Base-by-base conservation (phyloP, 2,888 invertebrate species). In the Melanophora roralis region DNA sequence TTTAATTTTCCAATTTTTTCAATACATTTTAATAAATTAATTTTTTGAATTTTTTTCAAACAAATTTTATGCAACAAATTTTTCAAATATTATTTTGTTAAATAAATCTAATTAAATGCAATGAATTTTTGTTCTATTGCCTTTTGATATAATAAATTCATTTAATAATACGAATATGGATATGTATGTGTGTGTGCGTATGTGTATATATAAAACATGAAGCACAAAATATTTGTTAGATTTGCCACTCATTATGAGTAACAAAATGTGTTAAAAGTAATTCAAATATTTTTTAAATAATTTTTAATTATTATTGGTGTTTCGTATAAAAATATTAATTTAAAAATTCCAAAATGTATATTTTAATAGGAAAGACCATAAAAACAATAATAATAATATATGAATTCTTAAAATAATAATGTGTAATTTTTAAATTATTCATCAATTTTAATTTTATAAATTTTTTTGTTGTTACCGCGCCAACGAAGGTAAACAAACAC, bases 401-500 rank as follows among this genome's bases (percentile, higher is more conserved):
- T 16, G 27, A 27, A 27, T 5, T 5, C 3, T 27, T 27, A 27
- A 5, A 5, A 27, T 16, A 14, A 43, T 43, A 45, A 45, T 45
- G 27, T 62, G 3, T 16, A 43, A 51, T 67, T 53, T 32, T 40
- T 40, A 11, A 67, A 67, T 67, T 55, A 67, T 55, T 55, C 55
- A 67, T 55, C 53, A 67, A 55, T 67, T 45, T 43, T 6, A 34
- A 55, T 27, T 53, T 67, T 21, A 11, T 45, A 43, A 8, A 16
- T 14, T 27, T 6, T 16, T 43, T 43, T 2, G 43, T 43, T n/a
- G n/a, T n/a, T n/a, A n/a, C n/a, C n/a, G n/a, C 12, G n/a, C n/a
- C 8, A 8, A 1, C 43, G 3, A 27, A 5, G 6, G 27, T 5
- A 27, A 27, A 27, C 27, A 27, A 6, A 3, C 27, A 27, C 27